These are phyloP conservation scores for Phataginus tetradactyla DNA, from an alignment of 2,797 vertebrate genomes.

Conservation along the genomic window DNA sequence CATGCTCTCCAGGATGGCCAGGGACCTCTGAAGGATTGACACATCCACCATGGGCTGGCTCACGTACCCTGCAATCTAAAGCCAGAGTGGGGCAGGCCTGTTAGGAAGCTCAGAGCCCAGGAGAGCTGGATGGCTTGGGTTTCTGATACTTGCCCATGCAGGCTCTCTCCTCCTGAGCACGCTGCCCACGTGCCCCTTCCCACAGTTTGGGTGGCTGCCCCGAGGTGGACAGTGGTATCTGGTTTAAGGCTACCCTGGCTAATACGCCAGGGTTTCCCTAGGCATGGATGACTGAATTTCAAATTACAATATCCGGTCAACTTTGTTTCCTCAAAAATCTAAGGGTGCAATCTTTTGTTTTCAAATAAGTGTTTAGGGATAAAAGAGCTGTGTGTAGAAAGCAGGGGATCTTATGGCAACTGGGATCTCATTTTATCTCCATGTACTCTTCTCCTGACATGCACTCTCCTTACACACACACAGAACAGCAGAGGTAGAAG, in stretches of 20 bases:
- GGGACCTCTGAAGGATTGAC: conserved; percentile 97
- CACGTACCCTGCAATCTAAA: conserved; percentile 96
- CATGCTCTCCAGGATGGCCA: conserved; percentile 99
- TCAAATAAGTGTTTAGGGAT: background rate
- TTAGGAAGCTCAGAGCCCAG: background rate
- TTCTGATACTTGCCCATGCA: too few species aligned
- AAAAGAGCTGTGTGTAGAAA: background rate
- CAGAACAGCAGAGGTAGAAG: background rate
- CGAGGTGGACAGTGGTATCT: background rate
- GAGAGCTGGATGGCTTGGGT: background rate
- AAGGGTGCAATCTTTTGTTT: background rate
- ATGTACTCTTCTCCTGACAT: background rate
- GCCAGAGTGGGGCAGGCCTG: background rate
- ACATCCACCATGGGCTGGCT: conserved; percentile 98
- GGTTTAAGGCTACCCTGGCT: background rate
- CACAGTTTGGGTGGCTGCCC: background rate
- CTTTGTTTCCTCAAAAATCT: conserved; percentile 3
- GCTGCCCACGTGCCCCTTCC: too few species aligned
- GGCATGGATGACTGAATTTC: background rate
- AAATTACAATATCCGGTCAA: background rate
- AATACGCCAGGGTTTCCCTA: background rate
- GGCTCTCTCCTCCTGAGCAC: background rate
- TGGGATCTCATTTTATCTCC: background rate
- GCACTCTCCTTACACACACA: background rate
- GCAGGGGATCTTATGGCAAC: background rate